These are phyloP conservation scores for Onychostoma macrolepis DNA, from an alignment of 2,113 vertebrate species.

Conservation along the genomic window DNA sequence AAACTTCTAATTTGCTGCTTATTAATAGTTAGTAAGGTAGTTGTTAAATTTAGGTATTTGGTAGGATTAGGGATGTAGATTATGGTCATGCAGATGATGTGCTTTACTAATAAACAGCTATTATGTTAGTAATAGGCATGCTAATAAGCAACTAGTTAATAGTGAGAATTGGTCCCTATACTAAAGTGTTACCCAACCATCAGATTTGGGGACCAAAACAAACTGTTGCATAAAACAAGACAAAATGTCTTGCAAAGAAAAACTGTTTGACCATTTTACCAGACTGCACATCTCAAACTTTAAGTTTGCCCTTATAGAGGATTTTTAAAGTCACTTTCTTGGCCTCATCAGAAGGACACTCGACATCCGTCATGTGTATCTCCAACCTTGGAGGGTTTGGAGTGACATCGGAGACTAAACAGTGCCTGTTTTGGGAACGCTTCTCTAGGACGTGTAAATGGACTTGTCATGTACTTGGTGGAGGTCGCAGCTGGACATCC, in stretches of 20 bases:
- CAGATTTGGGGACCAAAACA: neutral
- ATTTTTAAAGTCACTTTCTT: conserved; percentile 3
- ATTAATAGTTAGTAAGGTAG: too few species aligned
- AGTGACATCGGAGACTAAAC: neutral
- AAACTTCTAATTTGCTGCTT: too few species aligned
- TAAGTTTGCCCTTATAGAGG: neutral
- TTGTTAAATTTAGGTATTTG: too few species aligned
- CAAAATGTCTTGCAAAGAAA: neutral
- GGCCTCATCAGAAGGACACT: neutral
- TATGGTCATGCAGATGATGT: too few species aligned
- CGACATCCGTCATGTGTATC: neutral
- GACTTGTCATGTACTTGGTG: conserved; percentile 65
- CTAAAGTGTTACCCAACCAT: neutral
- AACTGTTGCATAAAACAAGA: neutral
- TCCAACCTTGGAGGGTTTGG: neutral
- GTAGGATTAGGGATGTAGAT: too few species aligned
- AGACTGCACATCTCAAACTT: neutral
- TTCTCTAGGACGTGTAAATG: conserved; percentile 59
- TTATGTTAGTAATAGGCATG: too few species aligned
- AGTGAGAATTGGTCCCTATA: too few species aligned
- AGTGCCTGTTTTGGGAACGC: neutral
- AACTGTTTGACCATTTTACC: neutral
- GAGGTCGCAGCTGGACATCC: conserved; percentile 2
- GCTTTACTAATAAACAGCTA: too few species aligned
- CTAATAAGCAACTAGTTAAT: too few species aligned